Conservation (phyloP, 2,888 invertebrate species). For the Apamea crenata region DNA sequence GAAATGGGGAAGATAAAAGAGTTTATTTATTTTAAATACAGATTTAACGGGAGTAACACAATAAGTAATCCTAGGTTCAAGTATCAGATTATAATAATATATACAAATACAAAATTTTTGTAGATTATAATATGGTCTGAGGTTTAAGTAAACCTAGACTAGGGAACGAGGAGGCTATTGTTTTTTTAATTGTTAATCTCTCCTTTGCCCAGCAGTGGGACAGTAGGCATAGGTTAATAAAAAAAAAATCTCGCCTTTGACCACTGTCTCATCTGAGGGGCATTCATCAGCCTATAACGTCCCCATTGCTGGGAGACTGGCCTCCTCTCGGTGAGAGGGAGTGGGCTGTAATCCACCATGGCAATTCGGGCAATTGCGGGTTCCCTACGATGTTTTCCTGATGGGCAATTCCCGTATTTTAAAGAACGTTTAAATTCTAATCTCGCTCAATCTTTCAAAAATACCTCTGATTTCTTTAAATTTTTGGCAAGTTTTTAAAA, state of each 20-base stretch:
- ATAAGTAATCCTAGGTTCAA: not conserved
- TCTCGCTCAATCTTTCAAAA: not conserved
- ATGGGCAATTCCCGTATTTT: not conserved
- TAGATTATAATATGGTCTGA: not conserved
- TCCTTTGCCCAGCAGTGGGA: too few species aligned
- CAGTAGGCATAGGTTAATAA: too few species aligned
- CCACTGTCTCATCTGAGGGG: not conserved
- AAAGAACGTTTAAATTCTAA: not conserved
- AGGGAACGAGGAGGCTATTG: too few species aligned
- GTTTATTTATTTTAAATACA: slow-evolving; percentile 5
- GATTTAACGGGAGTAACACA: not conserved
- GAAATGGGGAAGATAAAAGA: slow-evolving; percentile 25
- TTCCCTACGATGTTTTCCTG: too few species aligned
- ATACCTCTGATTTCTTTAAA: not conserved
- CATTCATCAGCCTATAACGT: not conserved
- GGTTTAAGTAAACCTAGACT: not conserved
- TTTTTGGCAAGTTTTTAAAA: too few species aligned
- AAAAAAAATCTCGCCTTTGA: not conserved
- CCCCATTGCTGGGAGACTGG: not conserved
- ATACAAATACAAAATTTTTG: too few species aligned
- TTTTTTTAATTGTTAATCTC: not conserved
- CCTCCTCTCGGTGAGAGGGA: too few species aligned
- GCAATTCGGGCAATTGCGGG: too few species aligned
- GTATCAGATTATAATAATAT: not conserved
- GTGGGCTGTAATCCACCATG: too few species aligned